A percentile compares a stretch with the other conserved stretches of the same genome.
These are phyloP conservation scores for Ochropleura leucogaster DNA, from an alignment of 2,888 invertebrate species.

Conservation along the genomic window DNA sequence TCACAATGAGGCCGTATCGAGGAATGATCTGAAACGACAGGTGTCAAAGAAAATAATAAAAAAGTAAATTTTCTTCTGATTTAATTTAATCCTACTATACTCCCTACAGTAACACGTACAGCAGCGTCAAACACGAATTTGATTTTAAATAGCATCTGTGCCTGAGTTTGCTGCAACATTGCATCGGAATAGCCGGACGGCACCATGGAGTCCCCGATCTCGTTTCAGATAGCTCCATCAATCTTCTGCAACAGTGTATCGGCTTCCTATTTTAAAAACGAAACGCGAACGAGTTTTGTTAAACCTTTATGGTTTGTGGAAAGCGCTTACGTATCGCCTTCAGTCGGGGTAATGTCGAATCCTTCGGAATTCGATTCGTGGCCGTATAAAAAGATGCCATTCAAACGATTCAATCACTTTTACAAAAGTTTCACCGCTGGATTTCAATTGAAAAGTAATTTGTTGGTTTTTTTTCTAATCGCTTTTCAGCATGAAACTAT, in stretches of 20 bases:
- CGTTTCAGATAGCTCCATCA: constrained; percentile 87
- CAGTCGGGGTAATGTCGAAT: constrained; percentile 60
- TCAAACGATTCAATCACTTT: constrained; percentile 66
- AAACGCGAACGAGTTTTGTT: constrained; percentile 71
- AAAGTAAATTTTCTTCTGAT: too few relatives aligned
- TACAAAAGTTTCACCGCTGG: constrained; percentile 58
- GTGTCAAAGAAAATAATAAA: too few relatives aligned
- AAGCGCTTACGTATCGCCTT: constrained; percentile 68
- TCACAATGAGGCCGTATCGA: too few relatives aligned
- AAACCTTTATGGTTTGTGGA: constrained; percentile 72
- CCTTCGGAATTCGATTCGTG: constrained; percentile 63
- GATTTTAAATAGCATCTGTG: constrained; percentile 77
- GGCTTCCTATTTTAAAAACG: constrained; percentile 77
- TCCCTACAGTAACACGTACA: constrained; percentile 43
- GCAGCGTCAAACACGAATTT: constrained; percentile 70
- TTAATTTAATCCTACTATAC: constrained; percentile 62
- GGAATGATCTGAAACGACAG: too few relatives aligned
- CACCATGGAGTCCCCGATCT: constrained; percentile 81
- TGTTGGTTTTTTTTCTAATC: constrained; percentile 55
- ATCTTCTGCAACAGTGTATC: constrained; percentile 85
- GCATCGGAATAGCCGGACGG: constrained; percentile 69
- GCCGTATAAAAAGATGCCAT: constrained; percentile 62
- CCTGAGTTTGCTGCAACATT: constrained; percentile 72
- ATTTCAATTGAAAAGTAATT: constrained; percentile 56
- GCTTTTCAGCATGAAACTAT: constrained; percentile 50